These are phyloP conservation scores for Pelecanoides urinatrix DNA, from an alignment of 2,113 vertebrate genomes.

Conservation along the genomic window DNA sequence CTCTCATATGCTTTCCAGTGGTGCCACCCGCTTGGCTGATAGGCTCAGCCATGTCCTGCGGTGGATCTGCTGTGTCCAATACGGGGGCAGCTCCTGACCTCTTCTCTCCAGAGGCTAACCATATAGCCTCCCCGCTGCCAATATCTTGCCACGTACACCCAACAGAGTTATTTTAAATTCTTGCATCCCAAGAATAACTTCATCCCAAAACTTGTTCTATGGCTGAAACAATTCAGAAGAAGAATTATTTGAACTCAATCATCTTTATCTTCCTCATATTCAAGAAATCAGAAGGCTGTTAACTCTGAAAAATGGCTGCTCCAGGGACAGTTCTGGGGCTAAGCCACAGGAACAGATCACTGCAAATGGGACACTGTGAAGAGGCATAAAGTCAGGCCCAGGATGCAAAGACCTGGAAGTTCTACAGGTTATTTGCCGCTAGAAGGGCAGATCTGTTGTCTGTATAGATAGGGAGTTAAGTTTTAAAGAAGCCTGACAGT, in stretches of 20 bases:
- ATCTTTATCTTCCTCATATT: not conserved
- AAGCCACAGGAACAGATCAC: not conserved
- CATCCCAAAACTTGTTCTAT: not conserved
- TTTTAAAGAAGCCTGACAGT: not conserved
- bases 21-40: too few species aligned
- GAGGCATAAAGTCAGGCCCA: not conserved
- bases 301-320: not conserved
- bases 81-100: too few species aligned
- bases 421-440: not conserved
- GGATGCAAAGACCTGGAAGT: not conserved
- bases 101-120: not conserved
- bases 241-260: not conserved
- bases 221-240: not conserved
- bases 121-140: not conserved
- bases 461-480: not conserved
- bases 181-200: not conserved
- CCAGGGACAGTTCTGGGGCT: not conserved
- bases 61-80: too few species aligned
- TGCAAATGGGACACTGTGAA: accelerated
- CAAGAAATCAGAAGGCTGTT: not conserved
- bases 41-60: too few species aligned
- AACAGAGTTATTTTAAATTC: not conserved
- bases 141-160: not conserved
- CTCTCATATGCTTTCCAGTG: too few species aligned
- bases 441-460: not conserved